These are phyloP conservation scores for Ophioninae sp. DNA, from an alignment of 2,888 invertebrate genomes.

Conservation along the genomic window DNA sequence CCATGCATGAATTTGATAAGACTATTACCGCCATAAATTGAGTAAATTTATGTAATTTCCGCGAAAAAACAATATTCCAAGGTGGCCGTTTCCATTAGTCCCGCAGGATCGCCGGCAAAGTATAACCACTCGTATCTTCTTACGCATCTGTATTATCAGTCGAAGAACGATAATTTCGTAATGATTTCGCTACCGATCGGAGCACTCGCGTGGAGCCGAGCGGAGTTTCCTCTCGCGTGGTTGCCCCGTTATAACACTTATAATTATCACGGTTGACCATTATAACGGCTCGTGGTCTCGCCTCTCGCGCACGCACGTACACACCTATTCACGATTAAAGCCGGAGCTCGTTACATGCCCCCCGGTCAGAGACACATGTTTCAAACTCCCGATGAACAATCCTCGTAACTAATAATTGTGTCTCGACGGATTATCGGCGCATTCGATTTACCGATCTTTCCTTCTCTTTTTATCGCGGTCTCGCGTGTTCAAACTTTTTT, in stretches of 20 bases:
- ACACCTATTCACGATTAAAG: conserved; percentile 40
- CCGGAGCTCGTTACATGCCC: conserved; percentile 35
- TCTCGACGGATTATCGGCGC: conserved; percentile 41
- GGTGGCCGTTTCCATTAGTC: conserved; percentile 5
- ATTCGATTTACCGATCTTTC: conserved; percentile 28
- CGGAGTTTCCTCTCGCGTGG: conserved; percentile 24
- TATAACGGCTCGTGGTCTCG: conserved; percentile 57
- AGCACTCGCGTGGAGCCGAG: conserved; percentile 13
- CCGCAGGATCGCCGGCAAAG: neutral
- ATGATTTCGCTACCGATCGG: conserved; percentile 41
- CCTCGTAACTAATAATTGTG: conserved; percentile 55
- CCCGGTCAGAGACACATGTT: conserved; percentile 42
- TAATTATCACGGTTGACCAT: conserved; percentile 60
- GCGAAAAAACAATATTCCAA: conserved; percentile 19
- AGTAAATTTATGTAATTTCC: neutral
- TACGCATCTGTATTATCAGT: conserved; percentile 34
- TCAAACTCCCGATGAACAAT: conserved; percentile 39
- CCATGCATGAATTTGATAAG: conserved; percentile 7
- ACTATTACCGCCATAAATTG: neutral
- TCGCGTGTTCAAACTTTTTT: neutral
- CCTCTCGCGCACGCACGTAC: conserved; percentile 19
- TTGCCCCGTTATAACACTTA: conserved; percentile 58
- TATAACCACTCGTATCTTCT: conserved; percentile 4
- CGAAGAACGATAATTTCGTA: conserved; percentile 29
- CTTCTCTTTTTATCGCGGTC: conserved; percentile 12